Percentiles rank a stretch among this genome's conserved stretches.
phyloP scores from a whole-genome alignment of 2,113 vertebrate species.

The Cyrtonyx montezumae region DNA sequence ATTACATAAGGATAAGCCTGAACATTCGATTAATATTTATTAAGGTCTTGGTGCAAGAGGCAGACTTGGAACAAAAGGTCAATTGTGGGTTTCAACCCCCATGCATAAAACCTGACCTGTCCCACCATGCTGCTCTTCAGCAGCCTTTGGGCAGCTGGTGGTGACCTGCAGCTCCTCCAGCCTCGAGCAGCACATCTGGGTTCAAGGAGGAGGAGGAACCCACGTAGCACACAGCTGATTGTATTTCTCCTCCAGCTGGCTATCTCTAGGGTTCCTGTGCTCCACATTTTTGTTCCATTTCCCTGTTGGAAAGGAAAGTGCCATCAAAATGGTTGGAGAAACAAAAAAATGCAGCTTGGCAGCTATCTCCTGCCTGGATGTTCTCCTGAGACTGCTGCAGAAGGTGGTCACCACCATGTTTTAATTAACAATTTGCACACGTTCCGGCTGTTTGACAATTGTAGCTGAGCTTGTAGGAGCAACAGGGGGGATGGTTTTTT shows the following conservation, averaged over 20 bases:
- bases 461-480: slow-evolving; percentile 2
- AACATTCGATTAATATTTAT: slow-evolving; percentile 72
- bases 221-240: neutral
- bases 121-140: slow-evolving; percentile 18
- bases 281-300: neutral
- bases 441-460: slow-evolving; percentile 14
- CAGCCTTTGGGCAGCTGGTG: slow-evolving; percentile 7
- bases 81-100: slow-evolving; percentile 55
- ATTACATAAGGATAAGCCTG: slow-evolving; percentile 23
- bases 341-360: neutral
- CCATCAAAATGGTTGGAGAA: neutral
- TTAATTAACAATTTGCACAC: neutral
- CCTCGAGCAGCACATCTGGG: neutral
- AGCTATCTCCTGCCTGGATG: neutral
- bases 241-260: slow-evolving; percentile 6
- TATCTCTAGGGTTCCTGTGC: neutral
- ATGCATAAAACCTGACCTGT: slow-evolving; percentile 58
- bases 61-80: slow-evolving; percentile 30
- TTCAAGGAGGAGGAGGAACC: slow-evolving; percentile 30
- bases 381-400: neutral
- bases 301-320: neutral
- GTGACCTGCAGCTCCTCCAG: neutral
- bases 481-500: slow-evolving; percentile 21
- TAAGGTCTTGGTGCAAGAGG: slow-evolving; percentile 61
- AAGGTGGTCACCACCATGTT: neutral